Evolutionary conservation across 2,797 vertebrate species (phyloP).

Genomic region (Pipistrellus pygmaeus): DNA sequence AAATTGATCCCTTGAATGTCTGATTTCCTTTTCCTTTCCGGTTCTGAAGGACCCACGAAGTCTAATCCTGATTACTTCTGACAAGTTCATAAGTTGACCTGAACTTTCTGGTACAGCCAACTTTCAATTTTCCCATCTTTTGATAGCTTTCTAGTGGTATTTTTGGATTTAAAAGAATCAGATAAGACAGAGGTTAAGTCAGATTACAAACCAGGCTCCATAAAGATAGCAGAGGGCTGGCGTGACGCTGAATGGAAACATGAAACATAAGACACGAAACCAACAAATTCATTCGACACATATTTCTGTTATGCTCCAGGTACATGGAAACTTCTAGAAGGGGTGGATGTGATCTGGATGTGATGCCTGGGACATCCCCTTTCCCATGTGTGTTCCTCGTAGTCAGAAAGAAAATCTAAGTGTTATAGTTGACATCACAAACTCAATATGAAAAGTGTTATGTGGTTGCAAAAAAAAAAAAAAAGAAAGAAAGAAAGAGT

Average conservation of each 20-base stretch:
- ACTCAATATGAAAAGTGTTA: neutral
- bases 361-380: neutral
- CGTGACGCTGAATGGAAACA: neutral
- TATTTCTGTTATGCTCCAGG: neutral
- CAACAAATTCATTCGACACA: neutral
- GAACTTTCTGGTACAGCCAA: constrained; percentile 41
- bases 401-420: neutral
- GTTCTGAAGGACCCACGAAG: constrained; percentile 35
- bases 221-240: neutral
- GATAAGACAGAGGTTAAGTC: neutral
- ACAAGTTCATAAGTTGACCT: constrained; percentile 70
- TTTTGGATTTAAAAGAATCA: neutral
- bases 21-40: constrained; percentile 63
- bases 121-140: constrained; percentile 30
- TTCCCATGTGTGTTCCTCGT: neutral
- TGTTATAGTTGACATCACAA: neutral
- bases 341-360: neutral
- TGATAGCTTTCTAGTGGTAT: constrained; percentile 4
- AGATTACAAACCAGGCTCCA: neutral
- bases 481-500: neutral
- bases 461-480: neutral
- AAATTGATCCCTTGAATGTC: constrained; percentile 62
- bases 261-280: neutral
- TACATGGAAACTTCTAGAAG: constrained; percentile 37
- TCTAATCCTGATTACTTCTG: constrained; percentile 63